Conservation (phyloP, 2,797 vertebrate genomes). For the Gymnoscopelus braueri region DNA sequence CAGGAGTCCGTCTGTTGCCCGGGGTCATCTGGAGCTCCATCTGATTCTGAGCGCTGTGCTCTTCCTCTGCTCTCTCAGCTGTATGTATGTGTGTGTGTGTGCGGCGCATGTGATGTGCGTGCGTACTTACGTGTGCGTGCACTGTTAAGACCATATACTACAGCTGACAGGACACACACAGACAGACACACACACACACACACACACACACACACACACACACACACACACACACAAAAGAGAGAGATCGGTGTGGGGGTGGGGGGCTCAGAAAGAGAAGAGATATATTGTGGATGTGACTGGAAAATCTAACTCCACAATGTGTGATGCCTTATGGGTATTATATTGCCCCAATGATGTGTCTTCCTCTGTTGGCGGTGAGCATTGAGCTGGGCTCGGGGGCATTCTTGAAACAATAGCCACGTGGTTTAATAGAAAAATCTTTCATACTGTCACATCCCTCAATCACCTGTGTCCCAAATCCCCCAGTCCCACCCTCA, state of each 20-base stretch:
- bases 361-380: slow-evolving; percentile 39
- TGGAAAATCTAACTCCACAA: slow-evolving; percentile 10
- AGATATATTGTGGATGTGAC: background rate
- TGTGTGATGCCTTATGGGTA: slow-evolving; percentile 10
- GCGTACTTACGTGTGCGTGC: background rate
- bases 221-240: background rate
- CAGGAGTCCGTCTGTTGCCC: slow-evolving; percentile 50
- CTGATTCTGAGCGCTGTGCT: slow-evolving; percentile 24
- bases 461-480: slow-evolving; percentile 58
- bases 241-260: slow-evolving; percentile 5
- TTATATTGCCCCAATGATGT: slow-evolving; percentile 24
- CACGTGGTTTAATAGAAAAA: slow-evolving; percentile 63
- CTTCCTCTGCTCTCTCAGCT: slow-evolving; percentile 16
- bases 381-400: slow-evolving; percentile 33
- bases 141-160: background rate
- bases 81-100: slow-evolving; percentile 16
- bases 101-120: background rate
- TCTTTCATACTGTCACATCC: slow-evolving; percentile 62
- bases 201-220: too few relatives aligned
- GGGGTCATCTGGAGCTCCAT: slow-evolving; percentile 48
- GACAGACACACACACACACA: too few relatives aligned
- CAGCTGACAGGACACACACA: too few relatives aligned
- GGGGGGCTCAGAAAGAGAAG: slow-evolving; percentile 12
- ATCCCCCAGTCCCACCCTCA: slow-evolving; percentile 67
- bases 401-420: slow-evolving; percentile 41